Conservation (phyloP, 1,140 invertebrate species). For the Pogonognathellus flavescens region DNA sequence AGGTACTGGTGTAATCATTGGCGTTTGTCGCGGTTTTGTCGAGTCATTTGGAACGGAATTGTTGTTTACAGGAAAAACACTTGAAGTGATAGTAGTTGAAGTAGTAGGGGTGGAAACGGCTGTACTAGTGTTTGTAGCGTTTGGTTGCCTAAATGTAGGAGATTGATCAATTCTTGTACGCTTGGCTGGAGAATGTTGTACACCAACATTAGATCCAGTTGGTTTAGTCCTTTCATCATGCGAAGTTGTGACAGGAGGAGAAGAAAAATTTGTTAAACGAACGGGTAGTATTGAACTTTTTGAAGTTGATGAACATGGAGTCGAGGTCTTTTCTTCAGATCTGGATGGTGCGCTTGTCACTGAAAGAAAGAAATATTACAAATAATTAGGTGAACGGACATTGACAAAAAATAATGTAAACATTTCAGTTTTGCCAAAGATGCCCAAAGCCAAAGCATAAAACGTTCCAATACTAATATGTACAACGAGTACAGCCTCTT, state of each 20-base stretch:
- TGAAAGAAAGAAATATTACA: background rate
- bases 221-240: background rate
- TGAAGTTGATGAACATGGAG: background rate
- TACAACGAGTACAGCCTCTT: too few species aligned
- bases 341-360: background rate
- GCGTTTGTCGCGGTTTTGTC: background rate
- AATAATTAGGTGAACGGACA: background rate
- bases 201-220: background rate
- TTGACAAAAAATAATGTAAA: background rate
- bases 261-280: background rate
- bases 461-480: too few species aligned
- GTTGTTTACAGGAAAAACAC: background rate
- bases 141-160: background rate
- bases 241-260: background rate
- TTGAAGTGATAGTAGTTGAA: background rate
- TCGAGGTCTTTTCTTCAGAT: constrained; percentile 1
- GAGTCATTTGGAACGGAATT: background rate
- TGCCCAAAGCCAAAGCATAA: too few species aligned
- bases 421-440: too few species aligned
- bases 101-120: background rate
- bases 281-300: background rate
- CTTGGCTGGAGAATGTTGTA: background rate
- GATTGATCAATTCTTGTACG: background rate
- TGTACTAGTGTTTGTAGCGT: background rate
- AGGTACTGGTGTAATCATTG: background rate